Percentiles rank a stretch among this genome's conserved stretches.
Conservation (phyloP, 2,888 invertebrate genomes). For the Buathra laborator region DNA sequence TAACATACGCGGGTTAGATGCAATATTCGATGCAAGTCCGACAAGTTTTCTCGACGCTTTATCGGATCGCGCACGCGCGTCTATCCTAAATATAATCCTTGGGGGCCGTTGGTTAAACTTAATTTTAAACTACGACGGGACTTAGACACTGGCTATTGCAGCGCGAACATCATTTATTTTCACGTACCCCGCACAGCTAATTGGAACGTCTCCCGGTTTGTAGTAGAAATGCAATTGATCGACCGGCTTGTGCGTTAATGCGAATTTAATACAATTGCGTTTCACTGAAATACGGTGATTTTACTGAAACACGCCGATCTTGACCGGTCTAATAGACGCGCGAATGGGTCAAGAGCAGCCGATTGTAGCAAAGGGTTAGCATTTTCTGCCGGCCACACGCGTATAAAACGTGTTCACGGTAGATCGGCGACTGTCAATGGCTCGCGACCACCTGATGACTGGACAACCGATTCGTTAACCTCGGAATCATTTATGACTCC, state of each 20-base stretch:
- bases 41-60: conserved; percentile 78
- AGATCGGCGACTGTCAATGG: not conserved
- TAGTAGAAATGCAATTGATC: not conserved
- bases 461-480: not conserved
- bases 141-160: conserved; percentile 28
- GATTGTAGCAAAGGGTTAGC: not conserved
- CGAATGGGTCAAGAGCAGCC: conserved; percentile 40
- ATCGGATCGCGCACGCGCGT: conserved; percentile 83
- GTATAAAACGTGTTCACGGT: not conserved
- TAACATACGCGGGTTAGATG: conserved; percentile 63
- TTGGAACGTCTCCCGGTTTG: conserved; percentile 8
- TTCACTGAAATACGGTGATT: conserved; percentile 19
- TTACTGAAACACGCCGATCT: conserved; percentile 27
- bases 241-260: not conserved
- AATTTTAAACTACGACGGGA: conserved; percentile 78
- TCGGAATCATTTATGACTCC: not conserved
- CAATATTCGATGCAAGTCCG: conserved; percentile 74
- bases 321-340: conserved; percentile 18
- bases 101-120: conserved; percentile 79
- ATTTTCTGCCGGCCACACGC: not conserved
- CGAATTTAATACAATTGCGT: conserved; percentile 13
- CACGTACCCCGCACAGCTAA: conserved; percentile 18
- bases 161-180: conserved; percentile 37
- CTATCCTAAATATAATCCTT: conserved; percentile 83
- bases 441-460: not conserved